phyloP scores from a whole-genome alignment of 2,113 vertebrate genomes.

The Pitta sordida region DNA sequence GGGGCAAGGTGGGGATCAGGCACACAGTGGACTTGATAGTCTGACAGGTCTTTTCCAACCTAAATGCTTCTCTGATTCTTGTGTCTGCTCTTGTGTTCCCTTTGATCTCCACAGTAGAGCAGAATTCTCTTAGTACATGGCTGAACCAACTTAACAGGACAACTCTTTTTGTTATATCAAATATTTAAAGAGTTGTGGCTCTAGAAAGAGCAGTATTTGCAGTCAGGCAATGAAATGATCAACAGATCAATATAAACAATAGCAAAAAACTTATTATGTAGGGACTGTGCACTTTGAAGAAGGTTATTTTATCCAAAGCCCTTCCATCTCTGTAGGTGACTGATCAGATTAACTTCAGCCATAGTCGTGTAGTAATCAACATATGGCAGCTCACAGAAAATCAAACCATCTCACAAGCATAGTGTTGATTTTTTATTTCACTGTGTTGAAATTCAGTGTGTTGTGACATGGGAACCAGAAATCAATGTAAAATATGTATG shows the following conservation, averaged over 20 bases:
- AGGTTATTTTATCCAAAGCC: background rate
- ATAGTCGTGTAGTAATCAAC: background rate
- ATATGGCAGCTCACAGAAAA: background rate
- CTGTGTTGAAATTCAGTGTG: background rate
- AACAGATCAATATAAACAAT: background rate
- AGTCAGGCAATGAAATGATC: background rate
- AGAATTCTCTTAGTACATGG: background rate
- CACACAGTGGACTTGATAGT: accelerated
- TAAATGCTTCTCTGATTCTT: background rate
- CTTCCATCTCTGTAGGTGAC: background rate
- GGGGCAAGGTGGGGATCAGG: accelerated
- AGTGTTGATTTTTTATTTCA: background rate
- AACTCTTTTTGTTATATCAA: background rate
- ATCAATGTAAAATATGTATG: background rate
- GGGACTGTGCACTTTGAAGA: background rate
- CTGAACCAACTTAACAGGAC: background rate
- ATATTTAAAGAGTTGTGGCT: background rate
- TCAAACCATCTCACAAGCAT: background rate
- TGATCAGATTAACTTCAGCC: background rate
- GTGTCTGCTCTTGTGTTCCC: background rate
- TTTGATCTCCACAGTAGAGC: background rate
- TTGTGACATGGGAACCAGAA: background rate
- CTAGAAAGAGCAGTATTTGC: background rate
- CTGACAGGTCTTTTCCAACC: background rate
- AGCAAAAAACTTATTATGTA: background rate